Evolutionary conservation across 2,113 vertebrate genomes (phyloP).

Genomic region (Mesoclemmys tuberculata): DNA sequence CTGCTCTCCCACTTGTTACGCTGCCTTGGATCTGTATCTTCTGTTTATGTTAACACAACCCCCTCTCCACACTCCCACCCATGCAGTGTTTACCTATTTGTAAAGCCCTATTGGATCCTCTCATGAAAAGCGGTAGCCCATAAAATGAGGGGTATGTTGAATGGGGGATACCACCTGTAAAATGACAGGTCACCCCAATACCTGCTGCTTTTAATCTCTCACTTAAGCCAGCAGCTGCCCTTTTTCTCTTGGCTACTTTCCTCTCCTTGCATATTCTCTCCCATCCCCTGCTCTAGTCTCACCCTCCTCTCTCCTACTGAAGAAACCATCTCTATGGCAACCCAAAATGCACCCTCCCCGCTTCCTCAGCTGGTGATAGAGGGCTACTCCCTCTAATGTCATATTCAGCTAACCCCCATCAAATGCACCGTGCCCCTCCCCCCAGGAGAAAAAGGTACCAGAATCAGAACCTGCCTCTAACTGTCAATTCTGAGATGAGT

Average conservation of each 20-base stretch:
- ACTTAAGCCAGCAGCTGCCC: not conserved
- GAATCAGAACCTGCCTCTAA: not conserved
- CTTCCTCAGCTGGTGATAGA: not conserved
- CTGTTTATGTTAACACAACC: not conserved
- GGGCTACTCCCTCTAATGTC: not conserved
- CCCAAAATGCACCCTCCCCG: not conserved
- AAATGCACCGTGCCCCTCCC: too few relatives aligned
- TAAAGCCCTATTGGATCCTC: not conserved
- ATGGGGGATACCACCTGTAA: not conserved
- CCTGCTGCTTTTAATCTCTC: fast-evolving
- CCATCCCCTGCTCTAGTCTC: not conserved
- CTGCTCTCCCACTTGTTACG: not conserved
- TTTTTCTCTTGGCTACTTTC: fast-evolving
- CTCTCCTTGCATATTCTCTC: not conserved
- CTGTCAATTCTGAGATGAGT: not conserved
- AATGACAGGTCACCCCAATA: not conserved
- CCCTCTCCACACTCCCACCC: not conserved
- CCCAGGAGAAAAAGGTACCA: not conserved
- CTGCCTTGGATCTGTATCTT: not conserved
- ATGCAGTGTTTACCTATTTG: not conserved
- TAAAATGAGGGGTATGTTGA: not conserved
- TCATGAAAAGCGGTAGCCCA: not conserved
- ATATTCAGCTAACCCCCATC: too few relatives aligned
- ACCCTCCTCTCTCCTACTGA: not conserved
- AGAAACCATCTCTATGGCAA: slow-evolving; percentile 43